Percentiles rank a stretch among this genome's conserved stretches.
phyloP scores from a whole-genome alignment of 1,140 invertebrate species.

The Idris sp. region DNA sequence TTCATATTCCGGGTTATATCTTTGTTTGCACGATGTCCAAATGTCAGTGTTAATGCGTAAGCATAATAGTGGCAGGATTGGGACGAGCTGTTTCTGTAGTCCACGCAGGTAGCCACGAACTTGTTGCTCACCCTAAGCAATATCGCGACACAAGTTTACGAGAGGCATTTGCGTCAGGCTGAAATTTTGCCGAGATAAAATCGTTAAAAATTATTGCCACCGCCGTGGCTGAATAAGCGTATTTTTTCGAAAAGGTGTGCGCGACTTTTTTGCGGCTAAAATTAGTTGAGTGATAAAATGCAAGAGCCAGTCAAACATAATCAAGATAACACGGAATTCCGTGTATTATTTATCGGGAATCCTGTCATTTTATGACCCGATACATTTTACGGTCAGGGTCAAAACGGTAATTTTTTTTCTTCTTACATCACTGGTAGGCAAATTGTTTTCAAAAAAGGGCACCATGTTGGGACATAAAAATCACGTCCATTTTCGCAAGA shows the following conservation, averaged over 20 bases:
- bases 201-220: constrained; percentile 72
- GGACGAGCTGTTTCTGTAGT: constrained; percentile 58
- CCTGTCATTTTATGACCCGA: constrained; percentile 22
- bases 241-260: constrained; percentile 18
- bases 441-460: too few relatives aligned
- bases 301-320: constrained; percentile 33
- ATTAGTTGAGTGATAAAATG: constrained; percentile 57
- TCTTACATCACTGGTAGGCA: too few relatives aligned
- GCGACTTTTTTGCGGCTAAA: constrained; percentile 53
- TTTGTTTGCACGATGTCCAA: too few relatives aligned
- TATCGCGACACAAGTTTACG: constrained; percentile 72
- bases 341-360: constrained; percentile 43
- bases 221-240: constrained; percentile 50
- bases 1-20: too few relatives aligned
- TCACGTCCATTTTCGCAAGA: constrained; percentile 73
- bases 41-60: constrained; percentile 27
- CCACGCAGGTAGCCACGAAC: constrained; percentile 33
- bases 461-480: constrained; percentile 61
- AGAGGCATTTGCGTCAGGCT: constrained; percentile 68
- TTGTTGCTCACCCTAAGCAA: constrained; percentile 65
- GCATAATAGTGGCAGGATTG: constrained; percentile 40
- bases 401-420: neutral
- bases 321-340: constrained; percentile 50
- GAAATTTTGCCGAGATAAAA: constrained; percentile 73
- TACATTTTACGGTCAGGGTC: constrained; percentile 18